Conservation (phyloP, 2,797 vertebrate genomes). For the Hemitrygon akajei region DNA sequence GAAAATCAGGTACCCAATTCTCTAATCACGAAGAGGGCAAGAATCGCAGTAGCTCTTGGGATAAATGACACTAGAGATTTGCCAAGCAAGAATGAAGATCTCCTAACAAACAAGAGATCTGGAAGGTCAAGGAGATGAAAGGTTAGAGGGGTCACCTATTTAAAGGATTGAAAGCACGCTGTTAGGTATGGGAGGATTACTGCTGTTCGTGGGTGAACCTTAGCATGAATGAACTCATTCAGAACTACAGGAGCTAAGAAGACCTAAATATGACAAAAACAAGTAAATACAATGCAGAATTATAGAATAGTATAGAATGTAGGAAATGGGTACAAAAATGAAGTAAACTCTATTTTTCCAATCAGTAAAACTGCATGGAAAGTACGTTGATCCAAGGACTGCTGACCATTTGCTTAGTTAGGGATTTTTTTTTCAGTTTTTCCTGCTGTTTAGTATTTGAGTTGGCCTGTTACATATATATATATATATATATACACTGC, state of each 20-base stretch:
- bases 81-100: neutral
- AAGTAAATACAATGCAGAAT: neutral
- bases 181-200: neutral
- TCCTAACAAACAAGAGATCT: neutral
- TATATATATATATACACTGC: slow-evolving; percentile 46
- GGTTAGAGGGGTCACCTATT: neutral
- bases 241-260: neutral
- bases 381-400: slow-evolving; percentile 53
- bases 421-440: slow-evolving; percentile 44
- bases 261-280: neutral
- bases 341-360: neutral
- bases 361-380: slow-evolving; percentile 25
- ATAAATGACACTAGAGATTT: neutral
- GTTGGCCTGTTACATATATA: slow-evolving; percentile 56
- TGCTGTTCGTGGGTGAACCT: neutral
- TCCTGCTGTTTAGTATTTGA: slow-evolving; percentile 59
- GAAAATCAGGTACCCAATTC: neutral
- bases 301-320: neutral
- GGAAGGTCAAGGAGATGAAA: neutral
- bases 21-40: no score
- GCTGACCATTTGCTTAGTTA: slow-evolving; percentile 57
- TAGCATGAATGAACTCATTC: neutral
- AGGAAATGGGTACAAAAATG: neutral
- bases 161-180: neutral
- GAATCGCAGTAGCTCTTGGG: neutral